Evolutionary conservation across 2,797 vertebrate genomes (phyloP).

Genomic region (Oreochromis grahami): DNA sequence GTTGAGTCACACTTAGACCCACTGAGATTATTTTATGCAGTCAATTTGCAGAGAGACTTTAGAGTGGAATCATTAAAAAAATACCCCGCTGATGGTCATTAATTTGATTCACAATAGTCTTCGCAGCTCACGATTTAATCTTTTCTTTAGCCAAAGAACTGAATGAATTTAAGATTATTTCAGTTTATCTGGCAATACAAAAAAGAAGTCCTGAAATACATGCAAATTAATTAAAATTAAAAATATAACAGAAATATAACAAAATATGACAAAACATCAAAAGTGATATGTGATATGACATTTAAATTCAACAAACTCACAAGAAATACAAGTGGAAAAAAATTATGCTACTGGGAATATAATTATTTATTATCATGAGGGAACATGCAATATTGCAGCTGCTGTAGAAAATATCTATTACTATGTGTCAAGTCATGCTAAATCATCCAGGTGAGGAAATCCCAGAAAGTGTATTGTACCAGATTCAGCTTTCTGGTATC

Average conservation of each 20-base stretch:
- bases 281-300: background rate
- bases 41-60: background rate
- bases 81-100: fast-evolving
- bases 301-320: background rate
- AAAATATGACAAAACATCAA: background rate
- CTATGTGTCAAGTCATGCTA: fast-evolving
- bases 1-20: background rate
- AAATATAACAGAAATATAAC: fast-evolving
- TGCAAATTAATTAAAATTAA: background rate
- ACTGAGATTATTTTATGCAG: background rate
- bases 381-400: background rate
- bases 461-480: background rate
- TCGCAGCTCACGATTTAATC: background rate
- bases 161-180: background rate
- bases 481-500: background rate
- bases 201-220: background rate
- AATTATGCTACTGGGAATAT: fast-evolving
- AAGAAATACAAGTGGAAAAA: background rate
- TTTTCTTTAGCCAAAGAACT: background rate
- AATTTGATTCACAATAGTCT: background rate
- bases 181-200: background rate
- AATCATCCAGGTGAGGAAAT: background rate
- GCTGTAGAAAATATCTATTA: background rate
- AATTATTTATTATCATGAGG: background rate
- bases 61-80: background rate